Conservation (phyloP, 1,140 invertebrate species). For the Megalopta genalis region DNA sequence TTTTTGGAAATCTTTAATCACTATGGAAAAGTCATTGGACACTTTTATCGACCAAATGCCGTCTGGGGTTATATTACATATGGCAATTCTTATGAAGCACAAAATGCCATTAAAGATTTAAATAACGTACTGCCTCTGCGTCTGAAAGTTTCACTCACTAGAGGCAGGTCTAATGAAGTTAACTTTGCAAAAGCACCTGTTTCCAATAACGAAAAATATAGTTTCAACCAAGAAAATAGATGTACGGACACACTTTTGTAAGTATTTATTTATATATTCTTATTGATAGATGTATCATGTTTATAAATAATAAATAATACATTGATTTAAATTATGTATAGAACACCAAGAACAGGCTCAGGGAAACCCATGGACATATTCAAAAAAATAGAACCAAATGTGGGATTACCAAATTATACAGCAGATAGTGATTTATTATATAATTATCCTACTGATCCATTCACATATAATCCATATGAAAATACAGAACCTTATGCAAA, state of each 20-base stretch:
- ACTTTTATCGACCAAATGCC: constrained; percentile 51
- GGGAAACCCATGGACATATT: constrained; percentile 9
- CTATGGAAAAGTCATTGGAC: constrained; percentile 63
- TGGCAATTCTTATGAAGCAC: constrained; percentile 64
- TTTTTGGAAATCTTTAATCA: constrained; percentile 65
- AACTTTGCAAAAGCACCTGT: neutral
- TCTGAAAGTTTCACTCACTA: constrained; percentile 63
- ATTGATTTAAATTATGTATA: constrained; percentile 27
- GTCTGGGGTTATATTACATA: constrained; percentile 70
- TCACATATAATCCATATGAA: constrained; percentile 66
- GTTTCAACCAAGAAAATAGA: neutral
- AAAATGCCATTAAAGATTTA: constrained; percentile 64
- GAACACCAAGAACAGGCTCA: constrained; percentile 1
- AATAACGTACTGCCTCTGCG: constrained; percentile 60
- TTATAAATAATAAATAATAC: neutral
- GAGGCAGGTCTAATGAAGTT: constrained; percentile 19
- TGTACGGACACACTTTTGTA: neutral
- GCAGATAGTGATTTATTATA: constrained; percentile 58
- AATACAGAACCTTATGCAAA: constrained; percentile 54
- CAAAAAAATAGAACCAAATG: constrained; percentile 5
- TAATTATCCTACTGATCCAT: constrained; percentile 43
- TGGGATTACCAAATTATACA: constrained; percentile 24
- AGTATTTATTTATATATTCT: neutral
- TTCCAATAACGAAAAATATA: neutral
- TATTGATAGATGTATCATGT: neutral